Percentiles rank a stretch among this genome's conserved stretches.
phyloP scores from a whole-genome alignment of 2,797 vertebrate species.

The Selene dorsalis region DNA sequence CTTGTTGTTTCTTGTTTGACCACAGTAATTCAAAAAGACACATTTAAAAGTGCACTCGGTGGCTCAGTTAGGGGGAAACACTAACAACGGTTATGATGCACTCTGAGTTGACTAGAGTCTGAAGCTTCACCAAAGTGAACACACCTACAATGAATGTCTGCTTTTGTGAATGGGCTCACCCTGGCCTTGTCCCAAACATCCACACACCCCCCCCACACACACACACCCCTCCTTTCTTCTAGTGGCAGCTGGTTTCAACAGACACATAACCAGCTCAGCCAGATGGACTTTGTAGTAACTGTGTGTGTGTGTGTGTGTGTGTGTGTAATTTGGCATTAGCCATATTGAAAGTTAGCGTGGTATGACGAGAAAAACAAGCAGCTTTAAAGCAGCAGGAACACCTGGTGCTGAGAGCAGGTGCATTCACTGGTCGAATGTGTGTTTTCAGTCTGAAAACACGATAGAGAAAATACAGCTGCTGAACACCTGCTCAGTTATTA shows the following conservation, averaged over 20 bases:
- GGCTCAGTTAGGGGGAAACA: conserved; percentile 34
- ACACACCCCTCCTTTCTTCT: conserved; percentile 55
- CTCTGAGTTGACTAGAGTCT: conserved; percentile 8
- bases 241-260: conserved; percentile 79
- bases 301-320: too few relatives aligned
- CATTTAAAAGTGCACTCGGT: conserved; percentile 25
- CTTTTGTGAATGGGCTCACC: conserved; percentile 71
- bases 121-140: conserved; percentile 24
- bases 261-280: conserved; percentile 66
- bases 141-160: conserved; percentile 46
- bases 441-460: conserved; percentile 48
- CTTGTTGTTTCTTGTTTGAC: conserved; percentile 2
- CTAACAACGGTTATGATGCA: conserved; percentile 17
- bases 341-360: conserved; percentile 41
- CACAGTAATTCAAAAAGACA: conserved; percentile 9
- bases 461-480: conserved; percentile 30
- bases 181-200: conserved; percentile 17
- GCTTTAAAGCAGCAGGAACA: conserved; percentile 55
- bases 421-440: conserved; percentile 9
- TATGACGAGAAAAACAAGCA: conserved; percentile 68
- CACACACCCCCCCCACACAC: conserved; percentile 30
- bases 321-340: conserved; percentile 43
- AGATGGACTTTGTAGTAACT: conserved; percentile 75
- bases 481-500: not conserved
- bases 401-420: conserved; percentile 75